phyloP scores from a whole-genome alignment of 2,888 invertebrate species.

The Drosophila tanythrix region DNA sequence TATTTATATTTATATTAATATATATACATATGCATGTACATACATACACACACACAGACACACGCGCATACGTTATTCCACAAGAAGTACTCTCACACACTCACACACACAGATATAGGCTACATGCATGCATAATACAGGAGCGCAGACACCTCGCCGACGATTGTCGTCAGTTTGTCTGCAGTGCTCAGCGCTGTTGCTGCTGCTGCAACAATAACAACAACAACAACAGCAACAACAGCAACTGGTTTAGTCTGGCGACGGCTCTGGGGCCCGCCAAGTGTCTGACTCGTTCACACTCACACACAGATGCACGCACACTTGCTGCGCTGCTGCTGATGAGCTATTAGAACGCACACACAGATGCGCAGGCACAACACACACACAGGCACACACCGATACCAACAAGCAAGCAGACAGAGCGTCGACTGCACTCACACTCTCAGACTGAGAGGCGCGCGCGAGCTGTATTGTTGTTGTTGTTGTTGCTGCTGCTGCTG shows the following conservation, averaged over 20 bases:
- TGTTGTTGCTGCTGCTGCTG: constrained; percentile 15
- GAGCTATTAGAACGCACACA: constrained; percentile 63
- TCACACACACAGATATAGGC: constrained; percentile 21
- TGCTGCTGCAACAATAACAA: constrained; percentile 46
- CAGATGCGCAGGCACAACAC: constrained; percentile 8
- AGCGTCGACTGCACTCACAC: constrained; percentile 63
- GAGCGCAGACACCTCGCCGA: constrained; percentile 79
- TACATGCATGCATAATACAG: constrained; percentile 63
- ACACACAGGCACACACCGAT: constrained; percentile 7
- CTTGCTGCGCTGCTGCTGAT: constrained; percentile 62
- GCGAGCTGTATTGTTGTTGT: constrained; percentile 24
- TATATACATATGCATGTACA: constrained; percentile 12
- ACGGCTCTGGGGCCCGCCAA: constrained; percentile 58
- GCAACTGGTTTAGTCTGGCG: constrained; percentile 58
- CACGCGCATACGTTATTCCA: not conserved
- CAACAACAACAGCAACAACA: constrained; percentile 27
- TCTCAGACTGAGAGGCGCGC: constrained; percentile 62
- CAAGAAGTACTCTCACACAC: constrained; percentile 53
- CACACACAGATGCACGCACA: constrained; percentile 54
- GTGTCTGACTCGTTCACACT: constrained; percentile 70
- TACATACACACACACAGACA: not conserved
- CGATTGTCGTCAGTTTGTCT: constrained; percentile 79
- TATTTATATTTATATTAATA: constrained; percentile 28
- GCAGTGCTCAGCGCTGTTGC: constrained; percentile 69
- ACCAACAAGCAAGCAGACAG: constrained; percentile 44